Percentiles rank a stretch among this genome's conserved stretches.
Conservation (phyloP, 92 coral and sea anemone genomes). For the Phenganax marumi region DNA sequence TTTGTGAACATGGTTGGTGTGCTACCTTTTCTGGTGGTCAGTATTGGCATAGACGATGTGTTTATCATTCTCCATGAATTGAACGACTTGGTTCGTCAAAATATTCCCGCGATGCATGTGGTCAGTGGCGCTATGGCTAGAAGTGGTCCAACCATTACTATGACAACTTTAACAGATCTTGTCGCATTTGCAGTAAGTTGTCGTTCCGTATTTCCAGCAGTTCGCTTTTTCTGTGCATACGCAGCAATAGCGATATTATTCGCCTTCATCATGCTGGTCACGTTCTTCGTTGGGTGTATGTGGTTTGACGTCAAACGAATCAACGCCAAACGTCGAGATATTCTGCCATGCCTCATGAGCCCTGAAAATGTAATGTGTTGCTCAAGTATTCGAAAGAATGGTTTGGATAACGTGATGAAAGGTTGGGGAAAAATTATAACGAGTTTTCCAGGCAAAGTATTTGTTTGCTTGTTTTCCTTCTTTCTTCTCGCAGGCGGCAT, state of each 20-base stretch:
- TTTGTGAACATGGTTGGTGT: slow-evolving; percentile 73
- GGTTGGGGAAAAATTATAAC: slow-evolving; percentile 63
- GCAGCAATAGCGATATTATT: slow-evolving; percentile 63
- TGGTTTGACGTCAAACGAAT: slow-evolving; percentile 68
- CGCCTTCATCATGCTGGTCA: slow-evolving; percentile 59
- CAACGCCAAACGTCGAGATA: slow-evolving; percentile 64
- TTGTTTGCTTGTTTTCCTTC: slow-evolving; percentile 57
- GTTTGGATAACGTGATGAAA: slow-evolving; percentile 53
- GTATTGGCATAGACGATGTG: slow-evolving; percentile 77
- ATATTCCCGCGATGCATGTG: slow-evolving; percentile 47
- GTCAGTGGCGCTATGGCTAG: slow-evolving; percentile 65
- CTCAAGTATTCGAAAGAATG: slow-evolving; percentile 13
- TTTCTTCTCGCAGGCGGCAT: slow-evolving; percentile 59
- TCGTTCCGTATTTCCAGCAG: slow-evolving; percentile 70
- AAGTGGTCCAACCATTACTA: slow-evolving; percentile 83
- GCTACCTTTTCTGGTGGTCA: slow-evolving; percentile 70
- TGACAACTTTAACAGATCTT: slow-evolving; percentile 83
- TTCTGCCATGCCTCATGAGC: slow-evolving; percentile 47
- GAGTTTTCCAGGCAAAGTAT: slow-evolving; percentile 40
- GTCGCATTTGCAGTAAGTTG: slow-evolving; percentile 86
- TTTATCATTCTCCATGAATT: slow-evolving; percentile 78
- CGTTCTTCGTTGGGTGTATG: slow-evolving; percentile 67
- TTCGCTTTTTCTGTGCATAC: slow-evolving; percentile 66
- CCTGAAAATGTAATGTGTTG: slow-evolving; percentile 23
- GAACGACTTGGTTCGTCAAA: slow-evolving; percentile 56